phyloP scores from a whole-genome alignment of 2,797 vertebrate species.

The Limosa lapponica region DNA sequence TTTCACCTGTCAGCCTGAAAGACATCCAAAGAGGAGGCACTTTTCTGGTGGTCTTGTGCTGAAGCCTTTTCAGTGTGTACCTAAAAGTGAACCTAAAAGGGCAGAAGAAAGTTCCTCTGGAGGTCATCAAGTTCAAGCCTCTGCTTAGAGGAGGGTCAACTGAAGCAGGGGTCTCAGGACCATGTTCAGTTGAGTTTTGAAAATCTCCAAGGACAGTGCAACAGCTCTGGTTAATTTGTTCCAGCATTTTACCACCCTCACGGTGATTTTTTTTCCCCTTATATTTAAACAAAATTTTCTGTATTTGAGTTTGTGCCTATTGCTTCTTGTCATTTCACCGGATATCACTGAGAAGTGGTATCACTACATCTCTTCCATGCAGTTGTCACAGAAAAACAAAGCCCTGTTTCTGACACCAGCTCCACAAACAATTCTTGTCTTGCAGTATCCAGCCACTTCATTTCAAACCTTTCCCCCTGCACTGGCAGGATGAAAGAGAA shows the following conservation, averaged over 20 bases:
- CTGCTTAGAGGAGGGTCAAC: not conserved
- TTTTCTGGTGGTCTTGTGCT: not conserved
- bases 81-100: not conserved
- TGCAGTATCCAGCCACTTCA: not conserved
- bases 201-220: not conserved
- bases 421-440: not conserved
- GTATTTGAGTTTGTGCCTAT: not conserved
- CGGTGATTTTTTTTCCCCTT: not conserved
- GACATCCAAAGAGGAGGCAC: not conserved
- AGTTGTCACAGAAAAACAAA: not conserved
- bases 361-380: not conserved
- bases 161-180: not conserved
- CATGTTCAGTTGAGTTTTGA: not conserved
- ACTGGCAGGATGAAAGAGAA: not conserved
- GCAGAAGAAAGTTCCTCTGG: not conserved
- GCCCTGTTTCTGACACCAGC: not conserved
- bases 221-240: not conserved
- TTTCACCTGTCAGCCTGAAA: not conserved
- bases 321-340: not conserved
- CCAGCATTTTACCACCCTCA: not conserved
- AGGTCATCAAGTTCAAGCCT: not conserved
- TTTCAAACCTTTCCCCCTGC: not conserved
- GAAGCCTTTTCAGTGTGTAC: not conserved
- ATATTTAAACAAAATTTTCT: not conserved
- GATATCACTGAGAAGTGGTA: not conserved